Conservation (phyloP, 2,888 invertebrate genomes). For the Lycaena phlaeas region DNA sequence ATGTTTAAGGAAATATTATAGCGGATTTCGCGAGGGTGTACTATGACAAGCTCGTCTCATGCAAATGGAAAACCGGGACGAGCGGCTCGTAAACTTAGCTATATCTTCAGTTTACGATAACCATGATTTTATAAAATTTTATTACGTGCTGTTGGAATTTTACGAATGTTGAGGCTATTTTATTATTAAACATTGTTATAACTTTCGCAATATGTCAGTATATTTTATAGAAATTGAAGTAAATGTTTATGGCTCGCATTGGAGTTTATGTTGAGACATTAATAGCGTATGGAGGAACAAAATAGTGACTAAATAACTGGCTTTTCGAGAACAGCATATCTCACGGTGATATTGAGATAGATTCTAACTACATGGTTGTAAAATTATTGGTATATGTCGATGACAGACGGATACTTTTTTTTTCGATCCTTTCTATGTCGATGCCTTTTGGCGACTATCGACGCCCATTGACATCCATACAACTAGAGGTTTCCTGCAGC, state of each 20-base stretch:
- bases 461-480: too few species aligned
- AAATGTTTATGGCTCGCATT: not conserved
- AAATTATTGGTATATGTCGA: too few species aligned
- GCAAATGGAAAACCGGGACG: constrained; percentile 63
- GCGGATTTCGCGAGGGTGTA: constrained; percentile 10
- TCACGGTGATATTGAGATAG: too few species aligned
- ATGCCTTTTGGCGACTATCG: too few species aligned
- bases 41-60: constrained; percentile 50
- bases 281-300: too few species aligned
- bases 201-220: not conserved
- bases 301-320: too few species aligned
- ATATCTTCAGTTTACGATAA: constrained; percentile 69
- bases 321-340: too few species aligned
- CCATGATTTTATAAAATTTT: constrained; percentile 62
- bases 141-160: constrained; percentile 43
- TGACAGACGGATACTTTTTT: too few species aligned
- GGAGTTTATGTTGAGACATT: too few species aligned
- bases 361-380: too few species aligned
- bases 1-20: not conserved
- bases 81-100: constrained; percentile 60
- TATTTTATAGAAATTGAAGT: not conserved
- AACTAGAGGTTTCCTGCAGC: too few species aligned
- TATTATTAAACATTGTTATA: constrained; percentile 17
- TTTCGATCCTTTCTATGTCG: too few species aligned
- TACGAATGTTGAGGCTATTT: constrained; percentile 27